These are phyloP conservation scores for Penaeus monodon DNA, from an alignment of 2,888 invertebrate genomes.

Conservation along the genomic window DNA sequence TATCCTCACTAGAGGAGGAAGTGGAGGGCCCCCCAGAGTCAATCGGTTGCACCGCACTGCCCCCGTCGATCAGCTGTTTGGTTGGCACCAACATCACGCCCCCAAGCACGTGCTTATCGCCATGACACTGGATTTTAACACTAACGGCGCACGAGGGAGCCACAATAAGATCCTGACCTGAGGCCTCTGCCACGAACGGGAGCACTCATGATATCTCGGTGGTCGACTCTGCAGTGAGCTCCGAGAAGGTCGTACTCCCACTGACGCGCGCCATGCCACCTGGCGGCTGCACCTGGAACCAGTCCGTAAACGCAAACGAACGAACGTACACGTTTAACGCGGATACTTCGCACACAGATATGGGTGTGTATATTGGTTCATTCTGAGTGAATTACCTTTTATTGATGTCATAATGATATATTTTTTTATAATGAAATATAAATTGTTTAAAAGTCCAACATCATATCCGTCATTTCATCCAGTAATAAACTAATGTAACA, in stretches of 20 bases:
- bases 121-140: background rate
- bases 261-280: constrained; percentile 27
- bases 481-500: too few relatives aligned
- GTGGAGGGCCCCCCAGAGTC: background rate
- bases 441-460: too few relatives aligned
- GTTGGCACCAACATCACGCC: constrained; percentile 42
- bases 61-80: background rate
- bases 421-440: too few relatives aligned
- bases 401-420: too few relatives aligned
- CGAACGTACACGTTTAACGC: background rate
- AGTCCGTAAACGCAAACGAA: background rate
- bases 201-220: constrained; percentile 24
- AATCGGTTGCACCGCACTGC: constrained; percentile 18
- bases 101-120: background rate
- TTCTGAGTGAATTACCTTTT: background rate
- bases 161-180: constrained; percentile 9
- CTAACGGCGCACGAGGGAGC: background rate
- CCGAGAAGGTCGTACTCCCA: constrained; percentile 2
- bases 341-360: background rate
- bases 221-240: constrained; percentile 38
- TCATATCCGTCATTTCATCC: too few relatives aligned
- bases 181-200: background rate
- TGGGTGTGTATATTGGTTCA: background rate
- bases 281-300: constrained; percentile 26
- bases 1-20: constrained; percentile 19